Conservation (phyloP, 2,888 invertebrate species). For the Acleris holmiana region DNA sequence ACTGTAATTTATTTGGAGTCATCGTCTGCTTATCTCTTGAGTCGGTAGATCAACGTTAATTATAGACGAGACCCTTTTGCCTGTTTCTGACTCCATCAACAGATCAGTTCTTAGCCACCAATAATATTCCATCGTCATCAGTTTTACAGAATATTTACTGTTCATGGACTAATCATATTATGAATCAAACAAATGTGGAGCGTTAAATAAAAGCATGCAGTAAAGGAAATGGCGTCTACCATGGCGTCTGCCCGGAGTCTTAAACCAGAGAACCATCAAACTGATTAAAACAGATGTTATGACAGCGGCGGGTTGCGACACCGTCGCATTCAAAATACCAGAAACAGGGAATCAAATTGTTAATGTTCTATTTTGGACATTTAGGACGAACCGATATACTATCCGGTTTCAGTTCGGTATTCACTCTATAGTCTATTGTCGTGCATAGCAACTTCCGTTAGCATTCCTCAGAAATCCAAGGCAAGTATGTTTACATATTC, state of each 20-base stretch:
- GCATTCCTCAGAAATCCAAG: constrained; percentile 35
- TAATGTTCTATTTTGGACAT: constrained; percentile 56
- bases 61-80: no score
- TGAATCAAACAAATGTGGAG: no score
- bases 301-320: constrained; percentile 35
- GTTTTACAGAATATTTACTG: no score
- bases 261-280: constrained; percentile 21
- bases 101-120: no score
- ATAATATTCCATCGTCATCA: no score
- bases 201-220: no score
- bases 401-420: constrained; percentile 53
- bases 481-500: constrained; percentile 12
- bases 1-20: no score
- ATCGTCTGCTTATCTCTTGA: no score
- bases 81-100: no score
- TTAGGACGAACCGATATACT: constrained; percentile 49
- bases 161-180: no score
- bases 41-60: no score
- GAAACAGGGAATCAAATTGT: constrained; percentile 55
- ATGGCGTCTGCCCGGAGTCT: constrained; percentile 19
- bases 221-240: constrained; percentile 20
- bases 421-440: constrained; percentile 28
- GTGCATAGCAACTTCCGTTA: constrained; percentile 49
- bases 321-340: constrained; percentile 39
- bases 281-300: constrained; percentile 30